Conservation (phyloP, 2,888 invertebrate genomes). For the Pheosia tremula region DNA sequence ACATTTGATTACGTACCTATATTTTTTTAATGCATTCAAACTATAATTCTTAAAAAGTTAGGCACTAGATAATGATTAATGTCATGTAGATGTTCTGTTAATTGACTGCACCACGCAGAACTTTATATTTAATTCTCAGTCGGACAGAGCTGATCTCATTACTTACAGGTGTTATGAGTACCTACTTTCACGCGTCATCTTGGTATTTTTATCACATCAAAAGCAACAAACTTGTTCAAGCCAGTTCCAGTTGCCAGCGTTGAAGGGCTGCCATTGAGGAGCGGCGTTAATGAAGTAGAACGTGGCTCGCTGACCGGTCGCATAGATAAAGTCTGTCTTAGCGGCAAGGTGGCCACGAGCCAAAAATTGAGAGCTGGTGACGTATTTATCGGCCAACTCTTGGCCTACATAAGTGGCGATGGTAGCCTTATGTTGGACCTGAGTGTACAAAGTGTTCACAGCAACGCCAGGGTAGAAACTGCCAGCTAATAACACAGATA, state of each 20-base stretch:
- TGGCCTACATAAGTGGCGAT: conserved; percentile 61
- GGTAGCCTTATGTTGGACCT: conserved; percentile 59
- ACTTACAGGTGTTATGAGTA: no score
- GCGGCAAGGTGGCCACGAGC: conserved; percentile 86
- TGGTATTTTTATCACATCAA: background rate
- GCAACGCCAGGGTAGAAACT: conserved; percentile 75
- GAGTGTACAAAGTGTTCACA: conserved; percentile 69
- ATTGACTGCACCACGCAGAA: no score
- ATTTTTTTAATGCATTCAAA: no score
- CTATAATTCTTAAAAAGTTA: no score
- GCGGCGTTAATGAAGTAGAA: conserved; percentile 87
- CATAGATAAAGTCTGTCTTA: conserved; percentile 86
- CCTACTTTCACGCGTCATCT: background rate
- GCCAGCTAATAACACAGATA: conserved; percentile 58
- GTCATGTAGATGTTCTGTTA: no score
- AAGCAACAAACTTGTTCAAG: conserved; percentile 68
- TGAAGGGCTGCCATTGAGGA: conserved; percentile 88
- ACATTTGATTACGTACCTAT: no score
- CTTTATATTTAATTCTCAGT: no score
- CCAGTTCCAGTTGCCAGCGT: conserved; percentile 84
- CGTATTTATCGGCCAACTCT: conserved; percentile 69
- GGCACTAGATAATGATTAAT: no score
- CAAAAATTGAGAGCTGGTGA: conserved; percentile 72
- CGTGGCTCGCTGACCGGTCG: conserved; percentile 82
- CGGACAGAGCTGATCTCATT: no score